Evolutionary conservation across 1,140 invertebrate species (phyloP).

Genomic region (Caenorhabditis inopinata): DNA sequence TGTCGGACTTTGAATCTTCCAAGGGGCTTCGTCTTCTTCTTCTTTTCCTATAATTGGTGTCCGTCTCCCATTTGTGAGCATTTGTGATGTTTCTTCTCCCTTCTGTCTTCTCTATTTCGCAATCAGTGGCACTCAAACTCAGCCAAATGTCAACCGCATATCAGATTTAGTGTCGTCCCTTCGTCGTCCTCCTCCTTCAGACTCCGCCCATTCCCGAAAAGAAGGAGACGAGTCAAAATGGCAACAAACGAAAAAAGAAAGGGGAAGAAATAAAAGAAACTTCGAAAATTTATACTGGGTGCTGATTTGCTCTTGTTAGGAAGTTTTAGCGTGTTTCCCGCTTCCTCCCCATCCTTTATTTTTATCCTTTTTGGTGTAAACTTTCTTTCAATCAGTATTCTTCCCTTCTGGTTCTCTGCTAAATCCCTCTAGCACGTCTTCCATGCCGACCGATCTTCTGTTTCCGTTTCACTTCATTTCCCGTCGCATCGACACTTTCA

Average conservation of each 20-base stretch:
- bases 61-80: not conserved
- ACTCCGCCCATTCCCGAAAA: not conserved
- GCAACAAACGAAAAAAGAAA: constrained; percentile 4
- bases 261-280: constrained; percentile 22
- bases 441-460: constrained; percentile 15
- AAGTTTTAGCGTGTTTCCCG: constrained; percentile 18
- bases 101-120: not conserved
- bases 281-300: constrained; percentile 21
- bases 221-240: not conserved
- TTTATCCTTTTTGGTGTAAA: not conserved
- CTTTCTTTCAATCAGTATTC: constrained; percentile 30
- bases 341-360: constrained; percentile 1
- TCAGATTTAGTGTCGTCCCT: constrained; percentile 1
- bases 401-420: not conserved
- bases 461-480: constrained; percentile 20
- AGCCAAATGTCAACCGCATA: constrained; percentile 21
- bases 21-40: no score
- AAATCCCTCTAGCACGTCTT: not conserved
- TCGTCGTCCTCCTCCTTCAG: not conserved
- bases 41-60: constrained; percentile 15
- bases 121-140: not conserved
- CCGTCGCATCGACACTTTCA: not conserved
- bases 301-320: constrained; percentile 28
- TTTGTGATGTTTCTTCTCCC: not conserved
- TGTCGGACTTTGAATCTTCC: no score